Evolutionary conservation across 2,888 invertebrate genomes (phyloP), one percentile per base, ranked within the genome.

Genomic region (Dilophus febrilis): DNA sequence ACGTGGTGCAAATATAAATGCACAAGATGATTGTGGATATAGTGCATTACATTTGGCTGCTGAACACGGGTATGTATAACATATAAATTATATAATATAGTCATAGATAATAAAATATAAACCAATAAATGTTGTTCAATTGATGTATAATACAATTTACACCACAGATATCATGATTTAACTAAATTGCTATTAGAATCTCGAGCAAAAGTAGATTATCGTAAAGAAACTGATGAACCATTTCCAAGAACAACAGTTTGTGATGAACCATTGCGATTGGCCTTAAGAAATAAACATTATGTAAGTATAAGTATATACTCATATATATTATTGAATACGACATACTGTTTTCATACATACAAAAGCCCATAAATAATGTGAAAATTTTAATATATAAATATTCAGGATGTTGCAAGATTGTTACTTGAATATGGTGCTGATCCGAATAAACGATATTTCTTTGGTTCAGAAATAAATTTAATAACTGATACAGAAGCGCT

Each of bases 21-120:
- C 83, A 0, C 71, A 75, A 2, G 88, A 90, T 52, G 87, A 88
- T 54, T 86, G 88, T 49, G 92, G 91, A 0, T 91, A 90, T 60
- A 85, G 88, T 42, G 83, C 91, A 0, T 61, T 92, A 34, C 92
- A 92, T 64, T 68, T 92, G 11, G 83, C 86, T n/a, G 83, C 90
- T 1, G 85, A 90, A 50, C 83, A 84, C 52, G 87, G 86, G 65
- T 81, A 64, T 55, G 59, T 59, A 40, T 26, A 16, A n/a, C n/a
- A n/a, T n/a, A n/a, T n/a, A n/a, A n/a, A n/a, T n/a, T n/a, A n/a
- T n/a, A n/a, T n/a, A n/a, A n/a, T n/a, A n/a, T n/a, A n/a, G n/a
- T n/a, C n/a, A n/a, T n/a, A n/a, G n/a, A n/a, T n/a, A n/a, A n/a
- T n/a, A n/a, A n/a, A n/a, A n/a, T n/a, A n/a, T n/a, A n/a, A n/a